Evolutionary conservation across 2,113 vertebrate species (phyloP).

Genomic region (Tenebrosternarchus preto): DNA sequence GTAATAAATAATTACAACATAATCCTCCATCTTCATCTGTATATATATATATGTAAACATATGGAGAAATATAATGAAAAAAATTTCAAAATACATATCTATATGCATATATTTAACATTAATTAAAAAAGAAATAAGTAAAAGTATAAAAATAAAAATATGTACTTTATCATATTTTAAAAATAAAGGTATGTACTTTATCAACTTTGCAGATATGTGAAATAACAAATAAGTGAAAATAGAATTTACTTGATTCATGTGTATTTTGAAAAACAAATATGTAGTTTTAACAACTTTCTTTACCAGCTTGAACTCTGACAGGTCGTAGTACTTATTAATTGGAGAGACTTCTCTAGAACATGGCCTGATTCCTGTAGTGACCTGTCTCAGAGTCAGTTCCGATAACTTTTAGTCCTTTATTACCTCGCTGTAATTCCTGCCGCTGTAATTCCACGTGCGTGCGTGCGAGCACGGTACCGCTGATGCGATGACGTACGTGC

Average conservation of each 20-base stretch:
- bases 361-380: conserved; percentile 40
- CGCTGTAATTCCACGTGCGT: too few relatives aligned
- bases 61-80: conserved; percentile 68
- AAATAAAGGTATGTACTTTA: conserved; percentile 28
- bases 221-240: conserved; percentile 52
- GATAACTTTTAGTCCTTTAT: conserved; percentile 52
- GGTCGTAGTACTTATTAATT: conserved; percentile 46
- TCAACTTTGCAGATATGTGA: conserved; percentile 52
- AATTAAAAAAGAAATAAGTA: conserved; percentile 42
- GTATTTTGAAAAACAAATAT: conserved; percentile 75
- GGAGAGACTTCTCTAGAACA: conserved; percentile 52
- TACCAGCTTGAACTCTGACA: conserved; percentile 66
- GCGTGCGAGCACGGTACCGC: conserved; percentile 54
- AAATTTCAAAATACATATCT: conserved; percentile 47
- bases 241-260: conserved; percentile 68
- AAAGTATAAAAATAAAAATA: conserved; percentile 49
- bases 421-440: conserved; percentile 60
- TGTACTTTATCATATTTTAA: conserved; percentile 27
- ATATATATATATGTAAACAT: conserved; percentile 75
- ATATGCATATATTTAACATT: conserved; percentile 74
- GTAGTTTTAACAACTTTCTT: conserved; percentile 79
- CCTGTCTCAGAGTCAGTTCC: conserved; percentile 23
- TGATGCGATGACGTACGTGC: conserved; percentile 58
- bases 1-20: too few relatives aligned
- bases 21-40: conserved; percentile 57